Conservation (phyloP, 2,888 invertebrate species). For the Carterocephalus palaemon region DNA sequence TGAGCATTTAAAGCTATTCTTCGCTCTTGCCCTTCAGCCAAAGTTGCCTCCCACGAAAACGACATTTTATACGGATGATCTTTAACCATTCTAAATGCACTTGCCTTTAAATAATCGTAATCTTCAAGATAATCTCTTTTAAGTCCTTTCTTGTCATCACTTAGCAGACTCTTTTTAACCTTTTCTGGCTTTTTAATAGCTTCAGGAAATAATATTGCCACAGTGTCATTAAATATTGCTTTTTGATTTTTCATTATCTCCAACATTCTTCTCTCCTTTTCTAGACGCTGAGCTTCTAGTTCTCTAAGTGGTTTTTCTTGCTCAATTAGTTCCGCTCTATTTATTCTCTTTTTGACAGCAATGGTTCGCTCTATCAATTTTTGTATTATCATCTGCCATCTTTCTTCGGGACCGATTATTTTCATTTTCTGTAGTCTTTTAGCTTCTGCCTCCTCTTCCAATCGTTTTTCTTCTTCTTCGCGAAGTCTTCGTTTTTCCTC, state of each 20-base stretch:
- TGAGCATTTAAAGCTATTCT: slow-evolving; percentile 65
- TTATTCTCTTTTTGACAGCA: slow-evolving; percentile 81
- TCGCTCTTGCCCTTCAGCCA: slow-evolving; percentile 73
- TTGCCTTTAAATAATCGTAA: slow-evolving; percentile 49
- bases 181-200: slow-evolving; percentile 70
- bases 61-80: slow-evolving; percentile 67
- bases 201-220: slow-evolving; percentile 81
- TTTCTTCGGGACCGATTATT: slow-evolving; percentile 68
- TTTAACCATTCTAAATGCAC: slow-evolving; percentile 58
- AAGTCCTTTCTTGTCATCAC: slow-evolving; percentile 57
- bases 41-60: slow-evolving; percentile 78
- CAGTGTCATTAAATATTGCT: slow-evolving; percentile 82
- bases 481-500: slow-evolving; percentile 57
- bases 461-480: slow-evolving; percentile 66
- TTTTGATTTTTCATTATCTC: slow-evolving; percentile 79
- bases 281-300: slow-evolving; percentile 76
- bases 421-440: slow-evolving; percentile 59
- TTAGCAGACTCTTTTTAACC: slow-evolving; percentile 61
- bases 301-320: slow-evolving; percentile 80
- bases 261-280: slow-evolving; percentile 78
- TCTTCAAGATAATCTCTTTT: slow-evolving; percentile 60
- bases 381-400: slow-evolving; percentile 82
- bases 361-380: slow-evolving; percentile 82
- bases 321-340: slow-evolving; percentile 78
- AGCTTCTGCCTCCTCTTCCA: slow-evolving; percentile 73